These are phyloP conservation scores for Cyprinodon tularosa DNA, from an alignment of 2,113 vertebrate genomes.

Conservation along the genomic window DNA sequence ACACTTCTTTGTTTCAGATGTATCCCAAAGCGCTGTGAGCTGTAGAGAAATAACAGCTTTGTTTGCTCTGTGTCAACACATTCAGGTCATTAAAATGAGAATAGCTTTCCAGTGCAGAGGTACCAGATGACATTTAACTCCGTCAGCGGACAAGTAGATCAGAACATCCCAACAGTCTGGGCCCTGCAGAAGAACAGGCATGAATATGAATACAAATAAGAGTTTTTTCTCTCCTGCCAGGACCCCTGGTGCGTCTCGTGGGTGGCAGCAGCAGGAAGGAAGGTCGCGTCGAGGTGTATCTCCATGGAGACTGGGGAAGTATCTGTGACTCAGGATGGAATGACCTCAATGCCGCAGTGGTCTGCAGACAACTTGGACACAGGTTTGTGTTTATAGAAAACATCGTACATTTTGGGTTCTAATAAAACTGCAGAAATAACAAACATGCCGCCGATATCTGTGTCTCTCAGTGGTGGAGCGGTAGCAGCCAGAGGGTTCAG, in stretches of 20 bases:
- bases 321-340: constrained; percentile 84
- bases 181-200: background rate
- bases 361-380: constrained; percentile 84
- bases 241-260: constrained; percentile 77
- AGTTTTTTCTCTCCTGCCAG: constrained; percentile 46
- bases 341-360: constrained; percentile 78
- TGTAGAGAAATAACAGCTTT: constrained; percentile 29
- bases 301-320: constrained; percentile 82
- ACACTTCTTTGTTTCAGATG: background rate
- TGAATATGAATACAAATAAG: constrained; percentile 49
- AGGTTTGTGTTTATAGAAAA: constrained; percentile 54
- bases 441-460: background rate
- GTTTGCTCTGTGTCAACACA: constrained; percentile 30
- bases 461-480: constrained; percentile 80
- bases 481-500: constrained; percentile 83
- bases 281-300: constrained; percentile 83
- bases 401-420: background rate
- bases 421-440: background rate
- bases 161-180: background rate
- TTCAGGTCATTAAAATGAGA: constrained; percentile 50
- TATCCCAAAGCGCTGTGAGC: constrained; percentile 18
- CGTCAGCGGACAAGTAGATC: background rate
- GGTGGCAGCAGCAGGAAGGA: constrained; percentile 77
- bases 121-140: constrained; percentile 60
- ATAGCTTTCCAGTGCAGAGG: constrained; percentile 23